Percentiles rank a stretch among this genome's conserved stretches.
Evolutionary conservation across 2,888 invertebrate species (phyloP).

Genomic region (Plemyria rubiginata): DNA sequence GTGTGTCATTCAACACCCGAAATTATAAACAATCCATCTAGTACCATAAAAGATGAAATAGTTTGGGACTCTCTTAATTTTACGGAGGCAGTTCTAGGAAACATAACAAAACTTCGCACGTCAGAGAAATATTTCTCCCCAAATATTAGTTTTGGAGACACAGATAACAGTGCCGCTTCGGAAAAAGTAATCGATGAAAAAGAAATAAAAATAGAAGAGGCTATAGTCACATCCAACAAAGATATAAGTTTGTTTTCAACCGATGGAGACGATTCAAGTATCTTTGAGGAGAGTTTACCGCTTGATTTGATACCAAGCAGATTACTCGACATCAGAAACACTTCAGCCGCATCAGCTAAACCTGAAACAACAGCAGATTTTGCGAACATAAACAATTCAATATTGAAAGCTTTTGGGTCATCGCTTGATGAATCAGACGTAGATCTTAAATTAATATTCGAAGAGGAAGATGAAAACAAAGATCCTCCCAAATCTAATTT

Average conservation of each 20-base stretch:
- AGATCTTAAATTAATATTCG: slow-evolving; percentile 72
- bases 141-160: slow-evolving; percentile 68
- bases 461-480: slow-evolving; percentile 55
- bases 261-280: slow-evolving; percentile 79
- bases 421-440: slow-evolving; percentile 59
- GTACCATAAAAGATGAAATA: slow-evolving; percentile 55
- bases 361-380: slow-evolving; percentile 46
- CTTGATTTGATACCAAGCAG: slow-evolving; percentile 80
- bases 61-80: slow-evolving; percentile 74
- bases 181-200: slow-evolving; percentile 29
- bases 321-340: slow-evolving; percentile 66
- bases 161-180: slow-evolving; percentile 44
- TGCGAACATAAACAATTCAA: slow-evolving; percentile 57
- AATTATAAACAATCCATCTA: slow-evolving; percentile 24
- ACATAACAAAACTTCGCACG: slow-evolving; percentile 59
- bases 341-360: slow-evolving; percentile 32
- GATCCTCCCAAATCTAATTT: slow-evolving; percentile 25
- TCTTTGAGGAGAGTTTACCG: slow-evolving; percentile 85
- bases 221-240: slow-evolving; percentile 54
- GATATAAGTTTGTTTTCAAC: slow-evolving; percentile 76
- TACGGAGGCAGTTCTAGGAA: slow-evolving; percentile 61
- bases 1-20: slow-evolving; percentile 22
- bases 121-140: slow-evolving; percentile 64
- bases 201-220: slow-evolving; percentile 43
- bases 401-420: slow-evolving; percentile 66